Evolutionary conservation across 2,888 invertebrate species (phyloP).

Genomic region (Ferrisia virgata): DNA sequence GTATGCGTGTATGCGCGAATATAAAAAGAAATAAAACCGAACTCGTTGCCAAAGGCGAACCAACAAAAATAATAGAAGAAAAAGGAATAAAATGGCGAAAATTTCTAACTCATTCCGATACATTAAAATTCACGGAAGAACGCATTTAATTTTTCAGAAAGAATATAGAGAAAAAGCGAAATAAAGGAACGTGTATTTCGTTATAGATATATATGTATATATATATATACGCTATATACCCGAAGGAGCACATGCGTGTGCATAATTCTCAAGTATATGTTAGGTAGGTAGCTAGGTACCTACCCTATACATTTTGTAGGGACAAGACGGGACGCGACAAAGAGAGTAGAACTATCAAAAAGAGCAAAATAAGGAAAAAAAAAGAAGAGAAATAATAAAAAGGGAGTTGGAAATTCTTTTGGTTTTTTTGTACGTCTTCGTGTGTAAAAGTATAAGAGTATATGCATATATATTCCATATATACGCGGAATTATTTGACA

Average conservation of each 20-base stretch:
- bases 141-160: neutral
- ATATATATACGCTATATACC: no score
- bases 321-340: neutral
- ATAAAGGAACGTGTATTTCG: neutral
- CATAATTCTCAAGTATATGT: neutral
- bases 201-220: no score
- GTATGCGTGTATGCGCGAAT: no score
- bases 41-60: no score
- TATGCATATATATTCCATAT: no score
- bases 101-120: slow-evolving; percentile 24
- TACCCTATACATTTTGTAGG: no score
- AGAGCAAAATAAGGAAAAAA: neutral
- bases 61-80: neutral
- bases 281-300: no score
- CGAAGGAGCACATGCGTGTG: slow-evolving; percentile 6
- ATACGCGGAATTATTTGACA: slow-evolving; percentile 19
- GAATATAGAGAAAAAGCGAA: neutral
- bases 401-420: slow-evolving; percentile 4
- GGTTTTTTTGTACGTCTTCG: neutral
- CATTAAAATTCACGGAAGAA: slow-evolving; percentile 33
- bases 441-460: no score
- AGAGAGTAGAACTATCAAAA: neutral
- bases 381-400: neutral
- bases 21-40: no score
- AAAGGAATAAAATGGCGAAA: neutral